These are phyloP conservation scores for Sciaenops ocellatus DNA, from an alignment of 2,797 vertebrate species.

Conservation along the genomic window DNA sequence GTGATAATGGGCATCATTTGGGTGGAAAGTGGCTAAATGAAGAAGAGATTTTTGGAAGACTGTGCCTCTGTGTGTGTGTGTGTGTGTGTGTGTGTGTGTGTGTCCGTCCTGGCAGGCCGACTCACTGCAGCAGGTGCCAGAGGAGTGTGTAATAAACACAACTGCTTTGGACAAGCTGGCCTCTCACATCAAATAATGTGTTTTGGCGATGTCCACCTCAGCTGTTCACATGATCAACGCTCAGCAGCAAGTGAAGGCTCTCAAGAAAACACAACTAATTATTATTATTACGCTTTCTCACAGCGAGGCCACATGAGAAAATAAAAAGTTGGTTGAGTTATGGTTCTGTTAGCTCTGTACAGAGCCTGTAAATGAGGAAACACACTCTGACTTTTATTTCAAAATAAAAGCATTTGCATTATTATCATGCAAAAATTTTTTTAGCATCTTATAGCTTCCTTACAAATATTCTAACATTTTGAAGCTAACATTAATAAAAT, in stretches of 20 bases:
- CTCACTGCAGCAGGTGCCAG: slow-evolving; percentile 83
- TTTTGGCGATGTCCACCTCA: slow-evolving; percentile 80
- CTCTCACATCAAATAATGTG: slow-evolving; percentile 83
- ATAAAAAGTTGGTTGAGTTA: neutral
- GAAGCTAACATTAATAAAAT: neutral
- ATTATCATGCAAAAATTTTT: too few relatives aligned
- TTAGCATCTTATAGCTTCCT: neutral
- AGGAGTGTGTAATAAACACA: slow-evolving; percentile 85
- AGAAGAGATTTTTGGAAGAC: slow-evolving; percentile 57
- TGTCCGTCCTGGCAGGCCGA: slow-evolving; percentile 78
- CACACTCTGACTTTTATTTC: neutral
- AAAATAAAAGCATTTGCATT: neutral
- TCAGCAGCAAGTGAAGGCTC: slow-evolving; percentile 44
- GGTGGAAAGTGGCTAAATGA: slow-evolving; percentile 64
- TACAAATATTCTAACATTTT: neutral
- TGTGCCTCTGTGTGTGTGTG: slow-evolving; percentile 27
- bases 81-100: slow-evolving; percentile 44
- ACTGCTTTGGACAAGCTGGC: slow-evolving; percentile 85
- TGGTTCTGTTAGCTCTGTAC: neutral
- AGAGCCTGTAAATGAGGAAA: neutral
- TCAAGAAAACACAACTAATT: slow-evolving; percentile 63
- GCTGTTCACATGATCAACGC: slow-evolving; percentile 68
- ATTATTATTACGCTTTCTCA: slow-evolving; percentile 17
- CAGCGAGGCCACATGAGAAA: neutral
- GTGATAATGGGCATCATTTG: slow-evolving; percentile 70